Base-by-base conservation (phyloP, 2,113 vertebrate genomes). In the Lota lota region DNA sequence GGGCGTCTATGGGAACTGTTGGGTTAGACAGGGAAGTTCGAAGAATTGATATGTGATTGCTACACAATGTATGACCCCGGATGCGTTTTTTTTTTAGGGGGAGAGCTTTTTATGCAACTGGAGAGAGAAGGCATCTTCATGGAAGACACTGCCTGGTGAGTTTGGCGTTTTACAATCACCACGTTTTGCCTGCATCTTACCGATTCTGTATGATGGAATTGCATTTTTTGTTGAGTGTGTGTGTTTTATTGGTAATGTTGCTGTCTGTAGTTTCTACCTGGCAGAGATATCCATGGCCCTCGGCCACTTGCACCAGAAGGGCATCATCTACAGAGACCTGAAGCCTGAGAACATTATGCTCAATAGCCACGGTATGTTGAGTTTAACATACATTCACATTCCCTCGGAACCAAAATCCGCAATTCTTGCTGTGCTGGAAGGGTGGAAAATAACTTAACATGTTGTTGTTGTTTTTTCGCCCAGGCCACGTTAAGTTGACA, bases 271-370 rank as follows among this genome's bases (percentile, higher is more conserved):
- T 91, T 99, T 99, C 92, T 99, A 99, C 92, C 92, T 99, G 89
- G 97, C 97, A 86, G 97, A 99, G 93, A 99, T 99, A 85, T 99
- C 97, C 70, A 99, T 99, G 97, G 97, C 97, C 80, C 92, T 99
- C 89, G 97, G 97, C 69, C 97, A 99, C 89, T 92, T 99, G 83
- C 97, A 99, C 92, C 97, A 99, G 88, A 99, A 99, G 87, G 97
- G 97, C 89, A 99, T 99, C 86, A 99, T 99, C 91, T 99, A 99
- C 90, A 93, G 97, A 91, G 97, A 99, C 88, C 90, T 99, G 76
- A 99, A 99, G 88, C 97, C 97, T 68, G 97, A 99, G 90, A 99
- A 99, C 89, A 99, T 99, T 91, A 99, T 99, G 97, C 95, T 99
- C 72, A 99, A 97, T 89, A 97, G 92, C 87, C 97, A 99, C 93